phyloP scores from a whole-genome alignment of 2,113 vertebrate genomes.

The Thinocorus orbignyianus region DNA sequence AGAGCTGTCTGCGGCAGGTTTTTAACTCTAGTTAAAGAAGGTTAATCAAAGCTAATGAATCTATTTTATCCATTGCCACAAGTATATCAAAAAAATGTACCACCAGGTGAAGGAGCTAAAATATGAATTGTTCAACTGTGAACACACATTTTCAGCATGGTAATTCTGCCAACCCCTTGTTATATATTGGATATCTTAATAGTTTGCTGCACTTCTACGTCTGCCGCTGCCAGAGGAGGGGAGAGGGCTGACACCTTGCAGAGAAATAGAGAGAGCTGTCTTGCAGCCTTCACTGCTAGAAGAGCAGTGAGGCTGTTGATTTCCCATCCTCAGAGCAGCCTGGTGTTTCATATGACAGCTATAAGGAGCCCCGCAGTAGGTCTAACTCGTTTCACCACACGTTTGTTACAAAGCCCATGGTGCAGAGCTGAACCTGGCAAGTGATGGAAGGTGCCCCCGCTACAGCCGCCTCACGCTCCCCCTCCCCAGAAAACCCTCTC shows the following conservation, averaged over 20 bases:
- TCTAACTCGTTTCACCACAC: conserved; percentile 12
- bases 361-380: background rate
- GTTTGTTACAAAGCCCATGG: conserved; percentile 12
- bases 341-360: conserved; percentile 3
- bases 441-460: background rate
- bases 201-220: conserved; percentile 3
- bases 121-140: conserved; percentile 54
- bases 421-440: background rate
- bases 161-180: conserved; percentile 38
- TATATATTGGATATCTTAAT: background rate
- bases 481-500: background rate
- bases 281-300: background rate
- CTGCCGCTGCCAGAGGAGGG: background rate
- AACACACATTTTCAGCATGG: conserved; percentile 45
- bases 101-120: conserved; percentile 62
- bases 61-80: conserved; percentile 75
- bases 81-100: conserved; percentile 68
- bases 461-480: background rate
- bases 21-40: conserved; percentile 82
- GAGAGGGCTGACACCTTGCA: background rate
- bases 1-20: conserved; percentile 72
- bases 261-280: background rate
- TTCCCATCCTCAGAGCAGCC: conserved; percentile 39
- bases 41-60: conserved; percentile 86
- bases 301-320: conserved; percentile 16